Percentiles rank a stretch among this genome's conserved stretches.
phyloP scores from a whole-genome alignment of 2,888 invertebrate genomes.

The Odontothrips loti region DNA sequence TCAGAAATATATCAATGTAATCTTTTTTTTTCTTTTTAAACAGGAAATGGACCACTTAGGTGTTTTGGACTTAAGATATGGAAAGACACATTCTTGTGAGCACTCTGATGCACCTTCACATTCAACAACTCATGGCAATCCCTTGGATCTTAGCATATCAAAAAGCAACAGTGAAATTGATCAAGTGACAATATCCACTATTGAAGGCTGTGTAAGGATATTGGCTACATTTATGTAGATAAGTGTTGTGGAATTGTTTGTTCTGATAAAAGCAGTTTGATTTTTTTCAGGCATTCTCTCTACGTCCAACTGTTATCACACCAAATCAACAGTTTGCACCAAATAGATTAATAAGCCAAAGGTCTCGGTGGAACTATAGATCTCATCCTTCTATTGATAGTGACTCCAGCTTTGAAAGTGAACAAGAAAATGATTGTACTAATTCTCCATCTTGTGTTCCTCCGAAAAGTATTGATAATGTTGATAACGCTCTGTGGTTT shows the following conservation, averaged over 20 bases:
- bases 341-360: not conserved
- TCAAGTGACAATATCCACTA: not conserved
- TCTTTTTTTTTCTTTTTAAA: not conserved
- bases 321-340: not conserved
- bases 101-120: not conserved
- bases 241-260: not conserved
- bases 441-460: not conserved
- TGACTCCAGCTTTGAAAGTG: slow-evolving; percentile 18
- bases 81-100: not conserved
- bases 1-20: not conserved
- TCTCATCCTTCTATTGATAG: slow-evolving; percentile 16
- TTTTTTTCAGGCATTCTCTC: not conserved
- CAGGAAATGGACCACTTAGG: not conserved
- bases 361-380: not conserved
- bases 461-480: not conserved
- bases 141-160: not conserved
- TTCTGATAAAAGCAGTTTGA: not conserved
- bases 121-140: not conserved
- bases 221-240: not conserved
- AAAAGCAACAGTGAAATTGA: not conserved
- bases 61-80: not conserved
- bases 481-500: not conserved
- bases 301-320: not conserved
- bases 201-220: not conserved
- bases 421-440: not conserved